Percentiles rank a stretch among this genome's conserved stretches.
phyloP scores from a whole-genome alignment of 2,113 vertebrate species.

The Engystomops pustulosus region DNA sequence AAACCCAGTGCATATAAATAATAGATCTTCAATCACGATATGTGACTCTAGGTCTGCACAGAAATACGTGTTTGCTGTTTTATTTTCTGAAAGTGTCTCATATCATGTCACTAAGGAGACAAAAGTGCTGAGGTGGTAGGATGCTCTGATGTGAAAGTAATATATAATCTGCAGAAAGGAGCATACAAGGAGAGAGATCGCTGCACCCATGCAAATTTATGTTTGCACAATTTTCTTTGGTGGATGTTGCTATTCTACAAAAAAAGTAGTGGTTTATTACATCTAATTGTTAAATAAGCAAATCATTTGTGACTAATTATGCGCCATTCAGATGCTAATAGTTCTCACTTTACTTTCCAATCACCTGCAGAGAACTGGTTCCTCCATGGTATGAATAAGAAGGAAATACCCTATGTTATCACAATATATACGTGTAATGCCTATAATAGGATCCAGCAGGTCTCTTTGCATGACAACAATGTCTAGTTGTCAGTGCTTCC shows the following conservation, averaged over 20 bases:
- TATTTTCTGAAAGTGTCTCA: conserved; percentile 39
- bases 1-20: conserved; percentile 55
- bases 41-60: conserved; percentile 29
- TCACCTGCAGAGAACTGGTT: conserved; percentile 33
- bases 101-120: conserved; percentile 28
- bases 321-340: conserved; percentile 51
- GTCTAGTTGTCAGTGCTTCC: conserved; percentile 41
- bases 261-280: conserved; percentile 45
- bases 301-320: conserved; percentile 53
- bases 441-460: not conserved
- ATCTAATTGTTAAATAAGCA: conserved; percentile 54
- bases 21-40: conserved; percentile 45
- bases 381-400: not conserved
- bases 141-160: conserved; percentile 35
- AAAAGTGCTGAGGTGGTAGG: conserved; percentile 34
- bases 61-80: conserved; percentile 27
- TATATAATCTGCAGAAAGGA: conserved; percentile 34
- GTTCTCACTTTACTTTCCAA: conserved; percentile 39
- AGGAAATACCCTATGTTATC: conserved; percentile 14
- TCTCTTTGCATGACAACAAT: conserved; percentile 23
- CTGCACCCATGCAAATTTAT: not conserved
- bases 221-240: conserved; percentile 13
- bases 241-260: conserved; percentile 24
- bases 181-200: not conserved
- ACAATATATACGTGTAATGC: not conserved